Evolutionary conservation across 92 coral and sea anemone genomes (phyloP).

Genomic region (Nematostella vectensis): DNA sequence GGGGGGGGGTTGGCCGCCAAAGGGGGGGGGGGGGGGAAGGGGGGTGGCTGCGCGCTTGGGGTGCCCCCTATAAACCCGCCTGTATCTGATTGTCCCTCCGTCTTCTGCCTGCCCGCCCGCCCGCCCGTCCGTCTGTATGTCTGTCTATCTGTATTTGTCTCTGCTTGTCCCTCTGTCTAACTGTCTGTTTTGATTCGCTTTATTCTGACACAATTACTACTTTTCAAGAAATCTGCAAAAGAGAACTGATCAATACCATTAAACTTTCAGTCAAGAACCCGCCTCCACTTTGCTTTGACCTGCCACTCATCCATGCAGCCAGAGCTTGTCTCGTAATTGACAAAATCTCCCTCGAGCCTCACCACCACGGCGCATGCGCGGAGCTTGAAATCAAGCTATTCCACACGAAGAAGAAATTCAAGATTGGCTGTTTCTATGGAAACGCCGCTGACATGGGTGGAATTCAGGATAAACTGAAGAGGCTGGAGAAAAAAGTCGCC

Average conservation of each 20-base stretch:
- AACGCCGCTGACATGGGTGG: neutral
- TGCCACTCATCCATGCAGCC: constrained; percentile 26
- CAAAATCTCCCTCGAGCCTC: constrained; percentile 18
- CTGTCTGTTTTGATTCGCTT: neutral
- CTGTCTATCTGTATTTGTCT: too few species aligned
- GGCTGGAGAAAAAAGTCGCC: too few species aligned
- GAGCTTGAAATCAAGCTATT: neutral
- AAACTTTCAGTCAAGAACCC: constrained; percentile 35
- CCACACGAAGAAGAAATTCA: neutral
- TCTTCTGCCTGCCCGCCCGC: too few species aligned
- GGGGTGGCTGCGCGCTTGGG: too few species aligned
- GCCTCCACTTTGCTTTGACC: constrained; percentile 44
- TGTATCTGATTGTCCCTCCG: too few species aligned
- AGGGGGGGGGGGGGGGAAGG: too few species aligned
- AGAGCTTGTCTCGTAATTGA: constrained; percentile 25
- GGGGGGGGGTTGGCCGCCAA: too few species aligned
- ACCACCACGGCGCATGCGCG: constrained; percentile 39
- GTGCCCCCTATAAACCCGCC: too few species aligned
- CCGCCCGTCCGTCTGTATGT: neutral
- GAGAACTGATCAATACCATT: neutral
- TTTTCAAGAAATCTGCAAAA: neutral
- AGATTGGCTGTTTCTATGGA: constrained; percentile 32
- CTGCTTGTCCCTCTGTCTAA: neutral
- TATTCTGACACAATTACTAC: too few species aligned
- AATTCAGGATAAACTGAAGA: too few species aligned